Evolutionary conservation across 2,113 vertebrate genomes (phyloP).

Genomic region (Myotis davidii): DNA sequence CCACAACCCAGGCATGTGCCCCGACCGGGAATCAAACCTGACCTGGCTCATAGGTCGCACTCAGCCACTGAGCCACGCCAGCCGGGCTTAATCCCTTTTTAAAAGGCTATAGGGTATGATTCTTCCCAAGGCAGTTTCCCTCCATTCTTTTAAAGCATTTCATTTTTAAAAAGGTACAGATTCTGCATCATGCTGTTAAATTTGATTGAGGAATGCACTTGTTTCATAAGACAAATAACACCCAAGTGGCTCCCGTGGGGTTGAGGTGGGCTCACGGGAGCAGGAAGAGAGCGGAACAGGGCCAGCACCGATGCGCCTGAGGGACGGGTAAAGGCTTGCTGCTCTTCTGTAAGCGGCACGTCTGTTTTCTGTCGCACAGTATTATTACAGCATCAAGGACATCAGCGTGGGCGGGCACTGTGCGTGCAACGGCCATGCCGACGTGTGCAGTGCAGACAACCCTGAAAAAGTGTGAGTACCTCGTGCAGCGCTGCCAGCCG

Average conservation of each 20-base stretch:
- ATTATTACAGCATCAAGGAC: slow-evolving; percentile 98
- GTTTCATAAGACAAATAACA: slow-evolving; percentile 8
- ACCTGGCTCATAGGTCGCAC: background rate
- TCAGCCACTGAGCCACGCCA: too few species aligned
- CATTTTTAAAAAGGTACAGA: background rate
- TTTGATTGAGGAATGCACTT: background rate
- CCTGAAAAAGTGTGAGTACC: slow-evolving; percentile 85
- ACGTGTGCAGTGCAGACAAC: slow-evolving; percentile 84
- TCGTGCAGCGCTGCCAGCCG: background rate
- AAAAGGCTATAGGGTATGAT: background rate
- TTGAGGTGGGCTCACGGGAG: background rate
- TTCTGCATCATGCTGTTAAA: background rate
- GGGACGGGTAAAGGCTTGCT: background rate
- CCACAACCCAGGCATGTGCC: background rate
- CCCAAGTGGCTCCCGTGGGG: background rate
- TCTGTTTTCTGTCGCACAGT: slow-evolving; percentile 84
- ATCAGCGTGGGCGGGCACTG: slow-evolving; percentile 94
- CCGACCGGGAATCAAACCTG: background rate
- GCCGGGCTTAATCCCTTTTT: background rate
- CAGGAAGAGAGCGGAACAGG: background rate
- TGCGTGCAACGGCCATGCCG: slow-evolving; percentile 95
- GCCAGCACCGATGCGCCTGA: background rate
- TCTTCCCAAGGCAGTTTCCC: background rate
- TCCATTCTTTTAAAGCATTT: background rate
- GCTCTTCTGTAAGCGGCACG: background rate